Conservation (phyloP, 92 coral and sea anemone genomes). For the Bergia sp. region DNA sequence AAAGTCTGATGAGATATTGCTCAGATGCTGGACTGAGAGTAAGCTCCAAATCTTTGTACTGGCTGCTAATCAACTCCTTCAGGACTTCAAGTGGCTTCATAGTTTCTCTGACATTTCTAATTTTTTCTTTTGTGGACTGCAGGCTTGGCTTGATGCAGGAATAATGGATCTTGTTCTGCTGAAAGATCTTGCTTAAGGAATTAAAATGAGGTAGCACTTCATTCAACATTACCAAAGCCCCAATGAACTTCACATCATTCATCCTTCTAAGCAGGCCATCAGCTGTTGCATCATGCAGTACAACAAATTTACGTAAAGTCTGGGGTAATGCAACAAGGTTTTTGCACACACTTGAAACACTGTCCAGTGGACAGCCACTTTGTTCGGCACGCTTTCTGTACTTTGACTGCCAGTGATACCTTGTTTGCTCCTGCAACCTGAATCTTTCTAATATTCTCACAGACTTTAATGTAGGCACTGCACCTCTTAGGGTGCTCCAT, state of each 20-base stretch:
- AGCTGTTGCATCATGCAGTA: conserved; percentile 41
- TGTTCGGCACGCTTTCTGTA: conserved; percentile 45
- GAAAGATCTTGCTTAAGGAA: conserved; percentile 54
- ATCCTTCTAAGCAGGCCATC: conserved; percentile 44
- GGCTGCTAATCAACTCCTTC: conserved; percentile 35
- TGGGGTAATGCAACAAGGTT: conserved; percentile 41
- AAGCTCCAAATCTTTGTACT: conserved; percentile 51
- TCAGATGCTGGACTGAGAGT: conserved; percentile 32
- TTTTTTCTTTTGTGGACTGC: conserved; percentile 43
- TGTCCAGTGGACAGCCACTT: conserved; percentile 46
- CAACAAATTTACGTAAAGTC: conserved; percentile 41
- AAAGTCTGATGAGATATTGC: conserved; percentile 43
- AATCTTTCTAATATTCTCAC: conserved; percentile 31
- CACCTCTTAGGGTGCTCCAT: conserved; percentile 46
- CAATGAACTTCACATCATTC: conserved; percentile 47
- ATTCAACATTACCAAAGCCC: conserved; percentile 43
- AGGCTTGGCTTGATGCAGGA: conserved; percentile 52
- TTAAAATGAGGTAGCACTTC: conserved; percentile 56
- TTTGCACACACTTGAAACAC: conserved; percentile 40
- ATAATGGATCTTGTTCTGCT: conserved; percentile 54
- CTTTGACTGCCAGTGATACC: conserved; percentile 37
- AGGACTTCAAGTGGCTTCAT: conserved; percentile 39
- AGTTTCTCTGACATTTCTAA: conserved; percentile 43
- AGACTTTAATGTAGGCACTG: conserved; percentile 37
- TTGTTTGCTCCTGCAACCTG: conserved; percentile 40